Conservation (phyloP, 1,140 invertebrate genomes). For the Cherax quadricarinatus region DNA sequence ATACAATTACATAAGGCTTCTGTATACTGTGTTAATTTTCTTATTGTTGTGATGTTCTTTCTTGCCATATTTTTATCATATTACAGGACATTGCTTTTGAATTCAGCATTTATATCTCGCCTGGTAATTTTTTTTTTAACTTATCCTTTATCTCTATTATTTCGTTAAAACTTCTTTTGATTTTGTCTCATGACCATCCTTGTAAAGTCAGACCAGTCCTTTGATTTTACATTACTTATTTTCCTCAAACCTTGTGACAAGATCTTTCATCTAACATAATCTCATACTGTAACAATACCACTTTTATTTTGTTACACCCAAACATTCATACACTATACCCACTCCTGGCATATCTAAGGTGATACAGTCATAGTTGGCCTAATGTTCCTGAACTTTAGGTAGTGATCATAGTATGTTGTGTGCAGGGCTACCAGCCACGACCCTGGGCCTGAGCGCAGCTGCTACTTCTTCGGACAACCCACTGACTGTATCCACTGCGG, state of each 20-base stretch:
- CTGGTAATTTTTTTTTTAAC: too few relatives aligned
- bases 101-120: too few relatives aligned
- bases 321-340: neutral
- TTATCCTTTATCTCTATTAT: too few relatives aligned
- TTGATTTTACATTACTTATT: neutral
- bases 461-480: constrained; percentile 56
- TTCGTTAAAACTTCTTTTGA: too few relatives aligned
- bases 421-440: constrained; percentile 65
- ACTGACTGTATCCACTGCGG: constrained; percentile 57
- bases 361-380: neutral
- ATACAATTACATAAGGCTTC: too few relatives aligned
- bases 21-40: too few relatives aligned
- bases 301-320: neutral
- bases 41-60: too few relatives aligned
- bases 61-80: too few relatives aligned
- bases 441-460: constrained; percentile 59
- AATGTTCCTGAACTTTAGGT: constrained; percentile 5
- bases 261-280: neutral
- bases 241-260: neutral
- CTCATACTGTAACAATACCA: neutral
- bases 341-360: neutral
- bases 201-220: too few relatives aligned
- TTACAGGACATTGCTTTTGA: too few relatives aligned
- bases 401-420: constrained; percentile 51
- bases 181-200: too few relatives aligned